Percentiles rank a stretch among this genome's conserved stretches.
These are phyloP conservation scores for Torymus aiolomorphi DNA, from an alignment of 2,888 invertebrate species.

Conservation along the genomic window DNA sequence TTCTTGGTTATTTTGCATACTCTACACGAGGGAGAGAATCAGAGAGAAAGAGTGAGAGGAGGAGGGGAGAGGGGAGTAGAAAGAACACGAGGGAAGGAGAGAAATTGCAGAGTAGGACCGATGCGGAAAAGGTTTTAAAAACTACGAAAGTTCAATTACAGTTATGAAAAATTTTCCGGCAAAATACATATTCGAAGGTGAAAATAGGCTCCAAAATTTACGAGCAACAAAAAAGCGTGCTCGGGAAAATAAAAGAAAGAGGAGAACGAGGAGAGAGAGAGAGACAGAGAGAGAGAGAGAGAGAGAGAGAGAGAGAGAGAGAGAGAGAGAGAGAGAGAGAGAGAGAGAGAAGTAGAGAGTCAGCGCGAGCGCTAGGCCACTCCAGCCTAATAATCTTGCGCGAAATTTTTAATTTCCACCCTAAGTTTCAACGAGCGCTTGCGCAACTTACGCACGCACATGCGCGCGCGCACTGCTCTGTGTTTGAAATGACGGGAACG, in stretches of 20 bases:
- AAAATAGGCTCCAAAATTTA: constrained; percentile 44
- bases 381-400: constrained; percentile 53
- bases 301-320: background rate
- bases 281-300: background rate
- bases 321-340: background rate
- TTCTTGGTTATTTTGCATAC: constrained; percentile 5
- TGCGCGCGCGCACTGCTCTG: constrained; percentile 22
- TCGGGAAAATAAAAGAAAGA: constrained; percentile 11
- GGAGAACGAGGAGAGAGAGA: background rate
- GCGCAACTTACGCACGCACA: constrained; percentile 36
- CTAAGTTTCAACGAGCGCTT: constrained; percentile 47
- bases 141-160: constrained; percentile 46
- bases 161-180: constrained; percentile 38
- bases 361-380: constrained; percentile 10
- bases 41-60: background rate
- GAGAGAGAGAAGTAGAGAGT: background rate
- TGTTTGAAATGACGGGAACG: constrained; percentile 49
- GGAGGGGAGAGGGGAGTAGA: background rate
- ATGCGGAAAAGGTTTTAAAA: constrained; percentile 46
- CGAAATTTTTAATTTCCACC: constrained; percentile 55
- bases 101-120: background rate
- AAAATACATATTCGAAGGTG: constrained; percentile 48
- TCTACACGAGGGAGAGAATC: too few species aligned
- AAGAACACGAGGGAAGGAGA: background rate
- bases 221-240: background rate